Conservation (phyloP, 2,888 invertebrate species). For the Amitus sp. region DNA sequence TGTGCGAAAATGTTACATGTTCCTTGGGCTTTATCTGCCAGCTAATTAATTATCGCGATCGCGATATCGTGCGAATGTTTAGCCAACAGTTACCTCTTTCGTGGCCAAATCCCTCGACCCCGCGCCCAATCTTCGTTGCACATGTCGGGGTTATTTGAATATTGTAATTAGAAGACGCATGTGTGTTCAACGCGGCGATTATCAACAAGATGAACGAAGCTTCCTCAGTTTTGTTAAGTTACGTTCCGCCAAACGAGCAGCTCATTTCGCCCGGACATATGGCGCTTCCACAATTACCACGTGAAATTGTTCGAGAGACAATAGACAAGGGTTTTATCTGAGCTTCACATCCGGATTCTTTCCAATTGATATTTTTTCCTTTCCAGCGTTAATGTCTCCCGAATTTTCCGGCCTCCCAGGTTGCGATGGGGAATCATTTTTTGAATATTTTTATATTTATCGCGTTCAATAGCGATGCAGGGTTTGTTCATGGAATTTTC, state of each 20-base stretch:
- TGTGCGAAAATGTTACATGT: slow-evolving; percentile 2
- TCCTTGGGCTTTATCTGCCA: slow-evolving; percentile 31
- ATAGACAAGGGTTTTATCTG: slow-evolving; percentile 31
- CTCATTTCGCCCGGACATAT: slow-evolving; percentile 51
- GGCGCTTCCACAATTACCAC: slow-evolving; percentile 52
- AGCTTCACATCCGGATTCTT: slow-evolving; percentile 17
- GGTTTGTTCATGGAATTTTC: no score
- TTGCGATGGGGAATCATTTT: no score
- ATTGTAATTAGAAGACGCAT: slow-evolving; percentile 58
- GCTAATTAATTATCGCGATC: slow-evolving; percentile 60
- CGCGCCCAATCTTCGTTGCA: slow-evolving; percentile 46
- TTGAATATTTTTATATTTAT: no score
- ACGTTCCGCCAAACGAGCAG: slow-evolving; percentile 47
- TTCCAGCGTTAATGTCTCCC: no score
- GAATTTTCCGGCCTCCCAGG: no score
- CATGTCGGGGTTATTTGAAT: slow-evolving; percentile 61
- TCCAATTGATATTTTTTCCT: not conserved
- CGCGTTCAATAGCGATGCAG: no score
- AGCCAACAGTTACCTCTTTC: slow-evolving; percentile 57
- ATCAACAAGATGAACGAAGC: slow-evolving; percentile 43
- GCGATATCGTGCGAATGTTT: slow-evolving; percentile 59
- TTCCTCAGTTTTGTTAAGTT: slow-evolving; percentile 42
- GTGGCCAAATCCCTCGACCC: slow-evolving; percentile 28
- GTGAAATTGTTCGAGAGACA: slow-evolving; percentile 41
- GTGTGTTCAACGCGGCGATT: slow-evolving; percentile 21